These are phyloP conservation scores for Heterotilapia buettikoferi DNA, from an alignment of 2,113 vertebrate genomes.

Conservation along the genomic window DNA sequence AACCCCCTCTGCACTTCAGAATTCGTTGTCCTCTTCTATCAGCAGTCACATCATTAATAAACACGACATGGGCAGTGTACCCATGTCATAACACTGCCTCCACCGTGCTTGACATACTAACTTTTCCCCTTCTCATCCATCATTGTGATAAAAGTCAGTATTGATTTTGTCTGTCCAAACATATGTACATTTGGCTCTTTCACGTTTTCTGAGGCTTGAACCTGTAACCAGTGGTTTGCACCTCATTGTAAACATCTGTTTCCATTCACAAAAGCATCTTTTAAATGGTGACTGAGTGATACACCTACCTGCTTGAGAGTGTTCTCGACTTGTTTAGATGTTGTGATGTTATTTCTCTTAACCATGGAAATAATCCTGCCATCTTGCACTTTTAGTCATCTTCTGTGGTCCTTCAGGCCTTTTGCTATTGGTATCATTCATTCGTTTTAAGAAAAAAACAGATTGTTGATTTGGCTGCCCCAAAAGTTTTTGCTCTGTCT, in stretches of 20 bases:
- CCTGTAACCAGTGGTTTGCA: background rate
- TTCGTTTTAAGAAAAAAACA: too few relatives aligned
- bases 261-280: background rate
- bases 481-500: too few relatives aligned
- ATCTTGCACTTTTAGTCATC: background rate
- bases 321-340: background rate
- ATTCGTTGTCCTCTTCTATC: background rate
- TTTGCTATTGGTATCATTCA: background rate
- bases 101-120: background rate
- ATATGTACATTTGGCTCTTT: background rate
- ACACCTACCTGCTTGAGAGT: background rate
- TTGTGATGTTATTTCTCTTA: background rate
- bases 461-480: too few relatives aligned
- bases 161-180: background rate
- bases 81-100: background rate
- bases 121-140: background rate
- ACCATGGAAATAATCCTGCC: background rate
- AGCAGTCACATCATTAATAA: background rate
- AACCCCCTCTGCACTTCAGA: background rate
- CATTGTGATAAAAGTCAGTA: accelerated
- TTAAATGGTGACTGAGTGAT: background rate
- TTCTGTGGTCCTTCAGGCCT: background rate
- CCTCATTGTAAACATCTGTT: background rate
- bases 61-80: accelerated
- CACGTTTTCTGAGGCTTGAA: background rate